Evolutionary conservation across 2,113 vertebrate species (phyloP), one percentile per base, ranked within the genome.

Genomic region (Galeopterus variegatus): DNA sequence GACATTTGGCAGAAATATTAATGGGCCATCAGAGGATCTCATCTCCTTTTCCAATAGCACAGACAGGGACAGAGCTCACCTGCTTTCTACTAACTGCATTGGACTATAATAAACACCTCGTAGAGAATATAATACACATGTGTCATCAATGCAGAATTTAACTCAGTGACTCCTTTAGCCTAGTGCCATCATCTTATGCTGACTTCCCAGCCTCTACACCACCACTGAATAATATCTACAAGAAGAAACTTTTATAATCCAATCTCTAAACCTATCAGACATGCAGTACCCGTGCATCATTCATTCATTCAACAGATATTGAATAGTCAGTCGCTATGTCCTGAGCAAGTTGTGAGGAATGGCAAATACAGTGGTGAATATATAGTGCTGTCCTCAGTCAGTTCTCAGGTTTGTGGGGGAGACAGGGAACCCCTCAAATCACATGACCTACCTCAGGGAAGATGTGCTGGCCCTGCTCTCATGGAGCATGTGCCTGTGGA

Each of bases 181-280:
- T 60, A 45, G 18, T 76, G 12, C 9, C 36, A 54, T 48, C 86
- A 93, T 3, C 12, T 91, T 77, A 92, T 76, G 33, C 33, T 85
- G 36, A 81, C 28, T 92, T 93, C 50, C 28, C n/a, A 91, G 64
- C 28, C 13, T 84, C 76, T 93, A 69, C 15, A 75, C 11, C 60
- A 48, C 23, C 67, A 65, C 15, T 50, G 67, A 95, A 94, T 94
- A 96, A 91, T 81, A 97, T 75, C 64, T 80, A 48, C 3, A 54
- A 97, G 28, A 90, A 69, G 52, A 96, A 96, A 88, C 31, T 58
- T 79, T 91, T 17, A 18, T 92, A 93, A 94, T 73, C 36, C 8
- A 88, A 64, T 95, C 26, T 92, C 36, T 87, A 83, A 50, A 60
- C 69, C 8, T 48, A 15, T 86, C 60, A 88, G 23, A 85, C 50